Percentiles rank a stretch among this genome's conserved stretches.
These are phyloP conservation scores for Oreochromis aureus DNA, from an alignment of 2,113 vertebrate species.

Conservation along the genomic window DNA sequence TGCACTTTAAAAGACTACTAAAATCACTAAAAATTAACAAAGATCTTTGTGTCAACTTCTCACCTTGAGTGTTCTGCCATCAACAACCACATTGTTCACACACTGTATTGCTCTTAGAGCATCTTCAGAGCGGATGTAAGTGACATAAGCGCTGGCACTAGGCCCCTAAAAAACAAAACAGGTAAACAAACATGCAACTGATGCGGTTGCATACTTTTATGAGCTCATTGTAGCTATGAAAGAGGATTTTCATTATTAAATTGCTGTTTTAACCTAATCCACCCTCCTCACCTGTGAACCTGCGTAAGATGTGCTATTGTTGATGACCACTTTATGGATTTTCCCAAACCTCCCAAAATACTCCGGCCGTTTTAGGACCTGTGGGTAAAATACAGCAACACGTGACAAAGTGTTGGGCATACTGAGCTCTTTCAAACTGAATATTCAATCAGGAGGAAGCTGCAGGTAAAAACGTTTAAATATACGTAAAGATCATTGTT, in stretches of 20 bases:
- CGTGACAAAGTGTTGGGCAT: not conserved
- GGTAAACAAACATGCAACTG: not conserved
- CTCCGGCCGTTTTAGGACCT: slow-evolving; percentile 98
- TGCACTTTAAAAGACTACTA: not conserved
- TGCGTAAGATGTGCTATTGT: slow-evolving; percentile 98
- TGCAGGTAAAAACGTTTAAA: not conserved
- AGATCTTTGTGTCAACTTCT: not conserved
- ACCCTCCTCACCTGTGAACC: slow-evolving; percentile 88
- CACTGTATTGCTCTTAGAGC: slow-evolving; percentile 98
- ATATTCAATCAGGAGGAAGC: not conserved
- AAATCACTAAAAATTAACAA: not conserved
- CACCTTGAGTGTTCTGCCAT: slow-evolving; percentile 98
- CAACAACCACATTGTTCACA: slow-evolving; percentile 98
- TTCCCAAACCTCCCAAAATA: slow-evolving; percentile 99
- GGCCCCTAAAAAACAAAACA: slow-evolving; percentile 79
- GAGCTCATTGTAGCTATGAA: not conserved
- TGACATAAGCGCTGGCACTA: slow-evolving; percentile 97
- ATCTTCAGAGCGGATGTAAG: slow-evolving; percentile 97
- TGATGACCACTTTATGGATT: slow-evolving; percentile 99
- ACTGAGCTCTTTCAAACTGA: not conserved
- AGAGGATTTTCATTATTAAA: not conserved
- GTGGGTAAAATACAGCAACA: slow-evolving; percentile 22
- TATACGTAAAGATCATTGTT: not conserved
- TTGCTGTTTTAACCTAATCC: not conserved
- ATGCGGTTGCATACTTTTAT: not conserved